Base-by-base conservation (phyloP, 1,140 invertebrate species). In the Bombus waltoni region DNA sequence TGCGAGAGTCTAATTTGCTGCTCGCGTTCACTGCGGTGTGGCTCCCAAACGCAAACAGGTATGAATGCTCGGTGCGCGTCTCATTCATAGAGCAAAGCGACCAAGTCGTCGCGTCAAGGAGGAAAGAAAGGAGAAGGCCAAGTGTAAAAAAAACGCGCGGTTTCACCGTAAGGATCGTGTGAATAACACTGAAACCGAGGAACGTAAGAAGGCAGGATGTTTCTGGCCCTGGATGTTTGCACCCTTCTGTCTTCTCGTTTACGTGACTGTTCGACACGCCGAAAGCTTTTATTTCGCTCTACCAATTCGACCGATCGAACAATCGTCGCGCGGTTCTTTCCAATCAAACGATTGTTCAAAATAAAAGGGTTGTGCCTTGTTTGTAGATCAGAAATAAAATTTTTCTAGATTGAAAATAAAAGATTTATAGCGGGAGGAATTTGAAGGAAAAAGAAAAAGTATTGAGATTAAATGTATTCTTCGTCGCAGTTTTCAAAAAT, bases 321-420 rank as follows among this genome's bases (percentile, higher is more conserved):
- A 94, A 94, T 95, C 93, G 92, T 83, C 87, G 85, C 91, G 93
- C 94, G 94, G 94, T 94, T 94, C 92, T 94, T 94, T 89, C 93
- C 93, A 93, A 94, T 95, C 94, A 94, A 93, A 89, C 47, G 18
- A 94, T 92, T 92, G 91, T 94, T 89, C 86, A 1, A 62, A n/a
- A 62, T 11, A 28, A 28, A 28, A n/a, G 2, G 57, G 8, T 28
- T 0, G 9, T 28, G 47, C 6, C 47, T 53, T 22, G 32, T 53
- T 22, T 53, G 18, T 53, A 22, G 18, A 53, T 53, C 5, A 5
- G 18, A 53, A 22, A 22, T 53, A 0, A 53, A 53, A 53, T 53
- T 22, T 53, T 2, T 53, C 5, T 53, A 22, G 18, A 53, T 22
- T 53, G 22, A 5, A 53, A 53, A 53, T 53, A 0, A 15, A 53